Percentiles rank a stretch among this genome's conserved stretches.
These are phyloP conservation scores for Dermochelys coriacea DNA, from an alignment of 2,797 vertebrate genomes.

Conservation along the genomic window DNA sequence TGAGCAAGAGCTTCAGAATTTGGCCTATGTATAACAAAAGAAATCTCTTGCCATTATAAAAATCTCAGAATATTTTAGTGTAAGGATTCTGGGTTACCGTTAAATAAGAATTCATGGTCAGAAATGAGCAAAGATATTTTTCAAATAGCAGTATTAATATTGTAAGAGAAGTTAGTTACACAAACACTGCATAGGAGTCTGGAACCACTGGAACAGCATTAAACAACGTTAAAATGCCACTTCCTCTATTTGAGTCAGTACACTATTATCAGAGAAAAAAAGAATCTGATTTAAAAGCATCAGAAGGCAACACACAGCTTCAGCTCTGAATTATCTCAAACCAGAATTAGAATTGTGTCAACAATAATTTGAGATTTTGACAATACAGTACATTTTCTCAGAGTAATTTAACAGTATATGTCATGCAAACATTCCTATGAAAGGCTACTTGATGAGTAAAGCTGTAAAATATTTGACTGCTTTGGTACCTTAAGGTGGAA, in stretches of 20 bases:
- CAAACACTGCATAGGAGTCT: constrained; percentile 2
- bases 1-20: constrained; percentile 28
- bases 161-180: constrained; percentile 63
- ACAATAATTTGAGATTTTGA: not conserved
- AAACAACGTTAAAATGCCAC: constrained; percentile 62
- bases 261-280: not conserved
- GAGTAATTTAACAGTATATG: not conserved
- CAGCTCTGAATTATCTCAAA: constrained; percentile 9
- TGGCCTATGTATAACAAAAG: not conserved
- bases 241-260: constrained; percentile 40
- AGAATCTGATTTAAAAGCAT: not conserved
- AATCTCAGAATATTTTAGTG: not conserved
- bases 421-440: not conserved
- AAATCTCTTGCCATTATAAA: not conserved
- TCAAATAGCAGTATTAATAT: constrained; percentile 31
- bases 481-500: not conserved
- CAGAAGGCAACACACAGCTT: constrained; percentile 24
- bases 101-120: constrained; percentile 65
- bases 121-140: constrained; percentile 64
- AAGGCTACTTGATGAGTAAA: not conserved
- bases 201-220: constrained; percentile 42
- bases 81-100: constrained; percentile 46
- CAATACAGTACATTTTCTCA: not conserved
- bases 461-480: not conserved
- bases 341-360: not conserved